Base-by-base conservation (phyloP, 2,888 invertebrate genomes). In the Odontomyia ornata region DNA sequence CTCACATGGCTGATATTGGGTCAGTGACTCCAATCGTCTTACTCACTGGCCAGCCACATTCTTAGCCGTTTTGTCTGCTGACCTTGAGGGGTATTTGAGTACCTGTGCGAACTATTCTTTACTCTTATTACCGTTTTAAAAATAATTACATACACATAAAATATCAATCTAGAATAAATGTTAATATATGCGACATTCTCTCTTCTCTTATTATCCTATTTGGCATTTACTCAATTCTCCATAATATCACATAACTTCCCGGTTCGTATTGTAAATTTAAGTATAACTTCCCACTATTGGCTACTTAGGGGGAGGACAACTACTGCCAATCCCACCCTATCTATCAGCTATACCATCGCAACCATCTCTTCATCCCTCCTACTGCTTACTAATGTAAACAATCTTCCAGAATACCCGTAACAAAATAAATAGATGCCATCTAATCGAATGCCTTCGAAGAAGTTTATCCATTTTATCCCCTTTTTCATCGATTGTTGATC, bases 391-490 rank as follows among this genome's bases (percentile, higher is more conserved):
- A 21, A 21, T 5, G 3, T 25, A 13, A 47, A 69, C n/a, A 43
- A 9, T 36, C 9, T 36, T 11, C 21, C 25, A 13, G 23, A 69
- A 69, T 23, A 69, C 13, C 27, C 69, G 15, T 23, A 25, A 47
- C 25, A 1, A 47, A 46, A 47, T 25, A 69, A 46, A 69, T 46
- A 69, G 46, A 46, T 67, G 21, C 67, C 15, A 15, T 47, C 47
- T 46, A 69, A 69, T 69, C 47, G 25, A 23, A 46, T 21, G 23
- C 47, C 69, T 43, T 47, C 47, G 0, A 21, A 47, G 47, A 69
- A 69, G 25, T 23, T 46, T 47, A 69, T 69, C 69, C 46, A 69
- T 25, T 69, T 69, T 47, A 47, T 69, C 47, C 47, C n/a, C 27
- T 25, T 60, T 47, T 47, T 47, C 30, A 65, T 36, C 65, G 46